These are phyloP conservation scores for Diarsia dahlii DNA, from an alignment of 2,888 invertebrate species.

Conservation along the genomic window DNA sequence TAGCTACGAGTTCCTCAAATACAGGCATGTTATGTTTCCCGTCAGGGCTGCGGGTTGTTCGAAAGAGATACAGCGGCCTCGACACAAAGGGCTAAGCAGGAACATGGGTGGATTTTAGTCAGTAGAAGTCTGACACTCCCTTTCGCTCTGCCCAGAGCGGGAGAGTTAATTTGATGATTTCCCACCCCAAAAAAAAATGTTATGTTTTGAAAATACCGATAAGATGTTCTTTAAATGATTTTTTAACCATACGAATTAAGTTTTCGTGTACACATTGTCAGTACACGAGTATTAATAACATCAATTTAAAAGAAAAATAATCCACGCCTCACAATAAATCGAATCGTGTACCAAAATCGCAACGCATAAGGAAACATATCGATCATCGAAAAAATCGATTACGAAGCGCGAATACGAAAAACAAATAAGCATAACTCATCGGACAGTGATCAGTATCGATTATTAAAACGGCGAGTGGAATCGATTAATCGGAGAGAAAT, in stretches of 20 bases:
- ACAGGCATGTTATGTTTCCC: too few relatives aligned
- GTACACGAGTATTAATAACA: constrained; percentile 54
- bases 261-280: constrained; percentile 39
- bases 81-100: too few relatives aligned
- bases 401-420: constrained; percentile 76
- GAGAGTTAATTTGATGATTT: too few relatives aligned
- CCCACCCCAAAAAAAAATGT: too few relatives aligned
- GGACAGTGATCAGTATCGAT: constrained; percentile 84
- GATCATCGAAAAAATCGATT: constrained; percentile 72
- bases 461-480: constrained; percentile 85
- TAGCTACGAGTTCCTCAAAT: too few relatives aligned
- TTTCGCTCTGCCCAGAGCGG: too few relatives aligned
- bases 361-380: constrained; percentile 63
- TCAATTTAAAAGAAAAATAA: constrained; percentile 51
- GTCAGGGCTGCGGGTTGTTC: too few relatives aligned
- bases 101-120: too few relatives aligned
- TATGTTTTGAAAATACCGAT: background rate
- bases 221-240: constrained; percentile 35
- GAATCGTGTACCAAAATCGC: constrained; percentile 67
- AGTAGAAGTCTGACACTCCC: too few relatives aligned
- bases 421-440: constrained; percentile 88
- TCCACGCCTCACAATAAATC: constrained; percentile 69
- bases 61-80: too few relatives aligned
- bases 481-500: constrained; percentile 86
- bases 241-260: constrained; percentile 43